phyloP scores from a whole-genome alignment of 2,888 invertebrate species.

The Drepanosiphum platanoidis region DNA sequence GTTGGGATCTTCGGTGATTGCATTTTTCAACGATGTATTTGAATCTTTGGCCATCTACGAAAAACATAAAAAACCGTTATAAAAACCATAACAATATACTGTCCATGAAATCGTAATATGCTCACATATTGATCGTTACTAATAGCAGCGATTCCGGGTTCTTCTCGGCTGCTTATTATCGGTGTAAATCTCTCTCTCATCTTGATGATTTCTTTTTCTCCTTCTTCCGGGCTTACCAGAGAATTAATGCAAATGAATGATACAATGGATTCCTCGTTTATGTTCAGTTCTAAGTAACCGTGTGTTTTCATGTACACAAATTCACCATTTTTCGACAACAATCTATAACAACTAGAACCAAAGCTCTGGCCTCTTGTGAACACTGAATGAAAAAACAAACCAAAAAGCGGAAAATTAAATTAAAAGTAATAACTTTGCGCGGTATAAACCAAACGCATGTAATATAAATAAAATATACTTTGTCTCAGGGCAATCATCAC shows the following conservation, averaged over 20 bases:
- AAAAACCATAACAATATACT: background rate
- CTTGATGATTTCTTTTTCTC: slow-evolving; percentile 76
- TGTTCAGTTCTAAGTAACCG: slow-evolving; percentile 86
- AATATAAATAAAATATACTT: slow-evolving; percentile 70
- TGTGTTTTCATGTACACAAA: slow-evolving; percentile 86
- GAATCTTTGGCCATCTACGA: slow-evolving; percentile 65
- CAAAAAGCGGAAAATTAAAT: background rate
- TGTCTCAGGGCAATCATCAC: slow-evolving; percentile 86
- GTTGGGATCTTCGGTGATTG: slow-evolving; percentile 77
- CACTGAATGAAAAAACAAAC: slow-evolving; percentile 71
- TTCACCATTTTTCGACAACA: slow-evolving; percentile 83
- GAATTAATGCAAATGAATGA: slow-evolving; percentile 90
- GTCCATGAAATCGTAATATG: background rate
- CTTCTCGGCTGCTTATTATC: slow-evolving; percentile 63
- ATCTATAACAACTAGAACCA: slow-evolving; percentile 87
- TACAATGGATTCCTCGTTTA: slow-evolving; percentile 75
- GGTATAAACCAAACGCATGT: background rate
- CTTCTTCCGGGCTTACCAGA: slow-evolving; percentile 78
- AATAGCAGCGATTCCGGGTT: slow-evolving; percentile 62
- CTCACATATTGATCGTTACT: slow-evolving; percentile 57
- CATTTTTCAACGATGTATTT: slow-evolving; percentile 65
- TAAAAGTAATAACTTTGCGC: too few relatives aligned
- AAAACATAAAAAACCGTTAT: background rate
- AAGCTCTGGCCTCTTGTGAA: slow-evolving; percentile 84
- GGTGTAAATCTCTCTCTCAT: slow-evolving; percentile 82